These are phyloP conservation scores for Spea hammondii DNA, from an alignment of 2,797 vertebrate species.

Conservation along the genomic window DNA sequence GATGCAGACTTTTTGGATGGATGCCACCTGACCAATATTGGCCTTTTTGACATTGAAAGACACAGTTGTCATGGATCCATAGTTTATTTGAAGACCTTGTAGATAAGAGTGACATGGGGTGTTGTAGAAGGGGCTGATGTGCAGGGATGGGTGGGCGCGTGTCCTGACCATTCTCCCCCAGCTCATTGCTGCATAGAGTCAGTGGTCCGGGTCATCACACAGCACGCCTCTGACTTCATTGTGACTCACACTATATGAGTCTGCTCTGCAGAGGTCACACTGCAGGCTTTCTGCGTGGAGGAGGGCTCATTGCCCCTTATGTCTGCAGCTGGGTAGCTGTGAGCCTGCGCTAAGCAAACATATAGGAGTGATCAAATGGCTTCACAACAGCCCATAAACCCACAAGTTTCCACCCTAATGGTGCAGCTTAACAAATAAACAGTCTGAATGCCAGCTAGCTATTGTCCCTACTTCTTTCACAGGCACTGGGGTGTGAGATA, in stretches of 20 bases:
- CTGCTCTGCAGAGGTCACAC: constrained; percentile 11
- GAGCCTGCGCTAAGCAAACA: background rate
- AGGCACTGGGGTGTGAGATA: constrained; percentile 43
- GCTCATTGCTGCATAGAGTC: constrained; percentile 52
- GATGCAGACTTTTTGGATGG: constrained; percentile 59
- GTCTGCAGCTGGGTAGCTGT: constrained; percentile 5
- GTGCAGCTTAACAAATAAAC: constrained; percentile 31
- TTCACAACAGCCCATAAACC: constrained; percentile 12
- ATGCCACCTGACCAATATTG: constrained; percentile 58
- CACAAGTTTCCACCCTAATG: background rate
- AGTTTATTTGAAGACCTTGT: constrained; percentile 43
- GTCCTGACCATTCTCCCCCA: constrained; percentile 56
- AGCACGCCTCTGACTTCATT: constrained; percentile 57
- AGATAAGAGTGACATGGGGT: constrained; percentile 29
- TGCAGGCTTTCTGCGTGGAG: background rate
- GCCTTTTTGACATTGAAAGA: constrained; percentile 53
- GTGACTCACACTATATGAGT: constrained; percentile 39
- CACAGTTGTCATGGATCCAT: constrained; percentile 49
- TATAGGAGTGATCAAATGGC: background rate
- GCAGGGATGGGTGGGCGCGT: constrained; percentile 51
- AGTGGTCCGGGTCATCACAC: constrained; percentile 54
- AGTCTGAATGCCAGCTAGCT: constrained; percentile 17
- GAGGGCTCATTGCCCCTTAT: background rate
- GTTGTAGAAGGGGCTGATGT: constrained; percentile 31
- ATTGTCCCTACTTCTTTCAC: constrained; percentile 28